These are phyloP conservation scores for Choloepus hoffmanni DNA, from an alignment of 2,113 vertebrate genomes.

Conservation along the genomic window DNA sequence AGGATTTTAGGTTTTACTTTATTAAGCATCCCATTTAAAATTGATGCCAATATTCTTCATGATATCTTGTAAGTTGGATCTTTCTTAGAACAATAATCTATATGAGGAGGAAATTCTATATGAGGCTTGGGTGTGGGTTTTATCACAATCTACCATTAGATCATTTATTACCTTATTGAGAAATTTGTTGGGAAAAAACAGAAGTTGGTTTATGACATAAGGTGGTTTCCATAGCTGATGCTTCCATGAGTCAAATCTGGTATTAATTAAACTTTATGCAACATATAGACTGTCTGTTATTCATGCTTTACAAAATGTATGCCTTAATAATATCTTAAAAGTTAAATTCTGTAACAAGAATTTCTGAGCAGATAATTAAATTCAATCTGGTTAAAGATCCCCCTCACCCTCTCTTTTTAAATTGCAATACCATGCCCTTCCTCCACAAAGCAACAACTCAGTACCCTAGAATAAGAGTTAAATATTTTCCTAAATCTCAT, in stretches of 20 bases:
- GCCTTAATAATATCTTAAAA: neutral
- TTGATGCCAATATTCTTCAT: neutral
- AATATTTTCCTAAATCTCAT: neutral
- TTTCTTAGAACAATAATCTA: neutral
- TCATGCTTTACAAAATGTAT: neutral
- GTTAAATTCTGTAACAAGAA: neutral
- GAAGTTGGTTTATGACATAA: neutral
- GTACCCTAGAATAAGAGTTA: neutral
- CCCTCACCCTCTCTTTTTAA: neutral
- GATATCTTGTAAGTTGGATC: neutral
- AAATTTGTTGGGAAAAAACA: neutral
- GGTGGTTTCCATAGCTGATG: neutral
- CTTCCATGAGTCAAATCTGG: neutral
- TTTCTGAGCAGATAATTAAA: neutral
- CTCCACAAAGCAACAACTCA: neutral
- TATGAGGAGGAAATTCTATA: neutral
- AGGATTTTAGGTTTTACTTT: neutral
- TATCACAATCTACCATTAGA: neutral
- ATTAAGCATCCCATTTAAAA: neutral
- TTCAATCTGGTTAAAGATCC: neutral
- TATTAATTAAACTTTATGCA: neutral
- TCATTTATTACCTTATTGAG: neutral
- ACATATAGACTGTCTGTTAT: neutral
- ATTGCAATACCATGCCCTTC: neutral
- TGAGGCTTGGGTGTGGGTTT: neutral